These are phyloP conservation scores for Nothocercus julius DNA, from an alignment of 2,113 vertebrate species.

Conservation along the genomic window DNA sequence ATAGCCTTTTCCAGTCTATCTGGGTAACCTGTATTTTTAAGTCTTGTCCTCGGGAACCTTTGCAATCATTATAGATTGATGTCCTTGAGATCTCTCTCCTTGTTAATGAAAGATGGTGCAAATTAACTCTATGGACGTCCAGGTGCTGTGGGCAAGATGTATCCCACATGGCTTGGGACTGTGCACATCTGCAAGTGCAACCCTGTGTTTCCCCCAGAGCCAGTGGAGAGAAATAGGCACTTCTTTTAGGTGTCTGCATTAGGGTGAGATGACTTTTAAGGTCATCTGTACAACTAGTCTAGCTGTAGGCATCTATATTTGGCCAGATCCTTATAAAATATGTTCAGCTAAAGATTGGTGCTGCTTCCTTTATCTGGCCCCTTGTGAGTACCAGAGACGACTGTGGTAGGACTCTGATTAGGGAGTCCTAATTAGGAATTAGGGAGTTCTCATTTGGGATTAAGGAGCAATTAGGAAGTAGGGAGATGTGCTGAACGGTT, in stretches of 20 bases:
- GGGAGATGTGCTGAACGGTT: conserved; percentile 3
- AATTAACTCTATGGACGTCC: neutral
- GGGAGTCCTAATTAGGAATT: conserved; percentile 28
- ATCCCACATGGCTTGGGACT: neutral
- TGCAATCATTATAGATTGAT: neutral
- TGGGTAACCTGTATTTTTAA: neutral
- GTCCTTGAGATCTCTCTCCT: neutral
- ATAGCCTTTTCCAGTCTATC: neutral
- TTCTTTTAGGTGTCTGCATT: neutral
- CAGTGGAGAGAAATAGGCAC: fast-evolving
- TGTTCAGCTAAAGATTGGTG: neutral
- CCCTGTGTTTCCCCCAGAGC: neutral
- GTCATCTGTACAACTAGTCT: neutral
- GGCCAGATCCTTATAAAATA: neutral
- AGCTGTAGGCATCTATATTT: neutral
- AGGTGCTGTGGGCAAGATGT: neutral
- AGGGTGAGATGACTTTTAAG: neutral
- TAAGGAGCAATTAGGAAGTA: conserved; percentile 8
- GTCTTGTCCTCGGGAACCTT: neutral
- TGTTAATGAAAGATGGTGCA: neutral
- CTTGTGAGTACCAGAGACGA: neutral
- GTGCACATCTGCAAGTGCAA: fast-evolving
- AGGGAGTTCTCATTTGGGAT: neutral
- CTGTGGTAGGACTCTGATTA: neutral
- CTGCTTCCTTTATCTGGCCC: neutral